These are phyloP conservation scores for Varroa destructor DNA, from an alignment of 1,140 invertebrate genomes.

Conservation along the genomic window DNA sequence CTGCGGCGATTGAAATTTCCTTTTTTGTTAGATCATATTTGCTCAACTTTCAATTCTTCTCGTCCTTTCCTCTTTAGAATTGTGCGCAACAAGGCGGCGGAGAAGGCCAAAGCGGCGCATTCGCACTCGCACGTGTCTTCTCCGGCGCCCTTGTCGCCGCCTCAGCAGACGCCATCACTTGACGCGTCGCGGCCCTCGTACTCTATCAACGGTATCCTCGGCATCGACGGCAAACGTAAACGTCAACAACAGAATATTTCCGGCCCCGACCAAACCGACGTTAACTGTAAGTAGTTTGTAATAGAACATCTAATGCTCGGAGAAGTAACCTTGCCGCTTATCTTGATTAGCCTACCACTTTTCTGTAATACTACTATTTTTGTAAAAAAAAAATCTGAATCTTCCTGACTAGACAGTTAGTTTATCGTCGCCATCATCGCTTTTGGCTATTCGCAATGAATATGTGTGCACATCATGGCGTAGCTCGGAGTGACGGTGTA, in stretches of 20 bases:
- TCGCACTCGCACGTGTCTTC: constrained; percentile 29
- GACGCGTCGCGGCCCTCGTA: constrained; percentile 57
- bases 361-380: too few species aligned
- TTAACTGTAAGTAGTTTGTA: constrained; percentile 9
- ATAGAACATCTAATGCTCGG: too few species aligned
- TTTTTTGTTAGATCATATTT: too few species aligned
- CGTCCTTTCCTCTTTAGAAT: constrained; percentile 52
- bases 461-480: too few species aligned
- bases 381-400: too few species aligned
- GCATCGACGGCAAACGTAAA: constrained; percentile 45
- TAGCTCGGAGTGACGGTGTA: too few species aligned
- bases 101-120: constrained; percentile 74
- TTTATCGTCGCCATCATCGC: too few species aligned
- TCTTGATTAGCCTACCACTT: too few species aligned
- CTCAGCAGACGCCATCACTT: constrained; percentile 41
- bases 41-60: background rate
- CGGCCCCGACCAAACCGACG: constrained; percentile 27
- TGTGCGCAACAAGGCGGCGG: constrained; percentile 85
- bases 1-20: too few species aligned
- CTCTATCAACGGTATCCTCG: constrained; percentile 88
- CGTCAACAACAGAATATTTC: constrained; percentile 22
- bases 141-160: constrained; percentile 29
- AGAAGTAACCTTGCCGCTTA: too few species aligned
- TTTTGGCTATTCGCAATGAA: too few species aligned
- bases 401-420: too few species aligned